These are phyloP conservation scores for Thymelicus acteon DNA, from an alignment of 2,888 invertebrate genomes.

Conservation along the genomic window DNA sequence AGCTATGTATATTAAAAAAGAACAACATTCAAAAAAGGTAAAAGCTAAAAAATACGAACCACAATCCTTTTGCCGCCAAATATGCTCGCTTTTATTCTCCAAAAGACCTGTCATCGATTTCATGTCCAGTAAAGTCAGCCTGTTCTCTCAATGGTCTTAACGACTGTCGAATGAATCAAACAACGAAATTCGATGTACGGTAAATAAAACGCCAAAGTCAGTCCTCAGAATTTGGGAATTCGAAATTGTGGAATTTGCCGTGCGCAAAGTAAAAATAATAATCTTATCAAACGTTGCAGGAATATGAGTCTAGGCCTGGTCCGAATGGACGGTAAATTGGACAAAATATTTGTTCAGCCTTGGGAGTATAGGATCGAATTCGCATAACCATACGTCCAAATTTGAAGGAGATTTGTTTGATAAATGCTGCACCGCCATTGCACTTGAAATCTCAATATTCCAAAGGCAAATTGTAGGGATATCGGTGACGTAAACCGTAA, in stretches of 20 bases:
- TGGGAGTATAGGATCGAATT: neutral
- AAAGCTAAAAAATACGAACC: neutral
- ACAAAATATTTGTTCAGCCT: neutral
- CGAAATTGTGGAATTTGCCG: too few relatives aligned
- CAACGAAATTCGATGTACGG: neutral
- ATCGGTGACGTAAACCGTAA: neutral
- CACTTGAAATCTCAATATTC: constrained; percentile 16
- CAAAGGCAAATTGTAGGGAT: constrained; percentile 14
- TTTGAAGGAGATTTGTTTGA: constrained; percentile 9
- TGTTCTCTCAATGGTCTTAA: constrained; percentile 2
- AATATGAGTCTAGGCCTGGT: neutral
- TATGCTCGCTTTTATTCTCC: neutral
- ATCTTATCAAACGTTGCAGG: constrained; percentile 1
- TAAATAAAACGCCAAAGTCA: neutral
- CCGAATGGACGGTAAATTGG: neutral
- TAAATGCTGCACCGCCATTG: neutral
- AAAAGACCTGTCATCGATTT: neutral
- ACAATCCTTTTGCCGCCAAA: neutral
- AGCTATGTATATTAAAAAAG: too few relatives aligned
- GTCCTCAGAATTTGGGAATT: neutral
- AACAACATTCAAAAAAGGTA: neutral
- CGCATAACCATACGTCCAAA: neutral
- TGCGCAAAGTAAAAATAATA: neutral
- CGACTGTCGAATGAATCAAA: constrained; percentile 3
- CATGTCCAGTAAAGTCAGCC: neutral